Percentiles rank a stretch among this genome's conserved stretches.
These are phyloP conservation scores for Solenodon paradoxus DNA, from an alignment of 2,113 vertebrate species.

Conservation along the genomic window DNA sequence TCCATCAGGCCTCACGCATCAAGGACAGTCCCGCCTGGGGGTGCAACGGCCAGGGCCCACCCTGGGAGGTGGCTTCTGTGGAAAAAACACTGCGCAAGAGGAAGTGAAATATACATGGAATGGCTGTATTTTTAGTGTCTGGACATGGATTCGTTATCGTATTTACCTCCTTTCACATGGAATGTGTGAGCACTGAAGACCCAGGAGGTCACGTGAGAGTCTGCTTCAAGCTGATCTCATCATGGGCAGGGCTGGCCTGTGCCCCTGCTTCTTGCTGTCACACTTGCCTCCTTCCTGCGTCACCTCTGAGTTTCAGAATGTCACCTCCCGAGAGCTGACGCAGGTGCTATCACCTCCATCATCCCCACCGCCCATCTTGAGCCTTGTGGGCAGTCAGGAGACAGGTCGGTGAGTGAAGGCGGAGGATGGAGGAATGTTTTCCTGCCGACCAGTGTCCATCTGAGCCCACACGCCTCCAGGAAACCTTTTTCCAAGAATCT, in stretches of 20 bases:
- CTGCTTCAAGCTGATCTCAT: background rate
- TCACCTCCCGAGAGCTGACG: background rate
- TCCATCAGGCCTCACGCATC: rapidly evolving
- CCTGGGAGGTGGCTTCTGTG: background rate
- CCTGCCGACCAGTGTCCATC: too few relatives aligned
- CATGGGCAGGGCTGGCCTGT: too few relatives aligned
- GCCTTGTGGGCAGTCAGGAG: background rate
- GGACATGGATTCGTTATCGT: background rate
- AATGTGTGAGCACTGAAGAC: background rate
- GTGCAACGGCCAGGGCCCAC: rapidly evolving
- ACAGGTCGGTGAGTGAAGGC: rapidly evolving
- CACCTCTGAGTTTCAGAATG: too few relatives aligned
- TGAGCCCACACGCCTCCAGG: background rate
- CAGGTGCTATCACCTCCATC: too few relatives aligned
- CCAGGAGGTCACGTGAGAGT: background rate
- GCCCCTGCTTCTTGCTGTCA: background rate
- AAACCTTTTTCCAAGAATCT: background rate
- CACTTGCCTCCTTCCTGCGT: too few relatives aligned
- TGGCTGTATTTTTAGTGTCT: background rate
- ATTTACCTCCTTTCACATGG: background rate
- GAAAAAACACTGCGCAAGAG: background rate
- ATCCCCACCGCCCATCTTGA: background rate
- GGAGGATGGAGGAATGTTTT: background rate
- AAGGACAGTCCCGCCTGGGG: too few relatives aligned
- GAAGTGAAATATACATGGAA: background rate